These are phyloP conservation scores for Empis stercorea DNA, from an alignment of 2,888 invertebrate species.

Conservation along the genomic window DNA sequence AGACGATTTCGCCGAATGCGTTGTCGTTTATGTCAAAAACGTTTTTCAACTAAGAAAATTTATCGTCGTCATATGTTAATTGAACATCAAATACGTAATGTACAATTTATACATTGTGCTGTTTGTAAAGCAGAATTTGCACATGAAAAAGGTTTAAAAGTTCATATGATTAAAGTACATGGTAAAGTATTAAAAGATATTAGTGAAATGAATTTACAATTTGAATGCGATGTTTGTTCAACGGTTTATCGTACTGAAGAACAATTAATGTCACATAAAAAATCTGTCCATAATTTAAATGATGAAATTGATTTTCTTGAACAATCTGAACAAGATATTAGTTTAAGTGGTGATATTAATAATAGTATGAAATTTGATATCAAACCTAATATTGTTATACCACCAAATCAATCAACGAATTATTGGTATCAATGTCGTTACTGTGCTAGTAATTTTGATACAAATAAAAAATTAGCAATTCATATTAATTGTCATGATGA, in stretches of 20 bases:
- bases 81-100: conserved; percentile 35
- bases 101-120: conserved; percentile 34
- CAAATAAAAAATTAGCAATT: conserved; percentile 35
- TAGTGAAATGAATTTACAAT: conserved; percentile 29
- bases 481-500: conserved; percentile 36
- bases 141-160: conserved; percentile 36
- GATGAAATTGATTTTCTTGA: conserved; percentile 10
- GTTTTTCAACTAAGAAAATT: conserved; percentile 35
- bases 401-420: conserved; percentile 15
- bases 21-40: conserved; percentile 34
- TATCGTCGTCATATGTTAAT: conserved; percentile 35
- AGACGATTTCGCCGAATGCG: conserved; percentile 32
- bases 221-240: conserved; percentile 34
- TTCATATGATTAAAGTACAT: conserved; percentile 35
- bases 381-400: conserved; percentile 10
- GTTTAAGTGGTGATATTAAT: conserved; percentile 3
- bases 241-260: conserved; percentile 31
- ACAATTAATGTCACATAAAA: conserved; percentile 30
- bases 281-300: conserved; percentile 25
- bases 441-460: conserved; percentile 35
- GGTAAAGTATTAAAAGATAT: conserved; percentile 29
- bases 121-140: conserved; percentile 36
- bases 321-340: background rate
- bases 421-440: conserved; percentile 37
- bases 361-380: background rate